Base-by-base conservation (phyloP, 2,888 invertebrate species). In the Drosophila austrosaltans region DNA sequence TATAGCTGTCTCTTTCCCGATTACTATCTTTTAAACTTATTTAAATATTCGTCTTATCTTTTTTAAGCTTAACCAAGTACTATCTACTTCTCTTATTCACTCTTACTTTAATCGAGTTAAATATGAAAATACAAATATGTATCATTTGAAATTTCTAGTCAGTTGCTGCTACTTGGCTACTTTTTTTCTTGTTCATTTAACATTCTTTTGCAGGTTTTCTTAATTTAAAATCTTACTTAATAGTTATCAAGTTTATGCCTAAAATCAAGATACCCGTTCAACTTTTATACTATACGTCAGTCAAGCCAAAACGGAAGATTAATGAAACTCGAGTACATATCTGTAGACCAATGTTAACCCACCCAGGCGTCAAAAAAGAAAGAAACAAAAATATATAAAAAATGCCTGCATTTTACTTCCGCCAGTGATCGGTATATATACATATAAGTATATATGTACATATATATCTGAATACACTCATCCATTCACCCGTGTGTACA, bases 321-420 rank as follows among this genome's bases (percentile, higher is more conserved):
- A 85, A 85, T 85, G 89, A 69, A 87, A 80, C 88, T 89, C 88
- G 88, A 89, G 89, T 85, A 82, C 89, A 75, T 72, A 87, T 87
- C 88, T 85, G 80, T 89, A 76, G 80, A 72, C 84, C 78, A 87
- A 87, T 85, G 89, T 82, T 77, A 85, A 82, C 86, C 89, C 85
- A 77, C 86, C 85, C 82, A 80, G 69, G 72, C 73, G 67, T 75
- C 79, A 75, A 75, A 77, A 72, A 82, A 22, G 8, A 10, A 8
- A 48, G 22, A 20, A 25, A 48, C 3, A 48, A 3, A 36, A 36
- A 36, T 36, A 36, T 36, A 36, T 8, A 36, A 36, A 3, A 36
- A 8, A 22, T 48, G 48, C 22, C 6, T 48, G 48, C 48, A 48
- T 74, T 67, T 5, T 28, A 10, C 30, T 7, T 54, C n/a, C 48